Percentiles rank a stretch among this genome's conserved stretches.
These are phyloP conservation scores for Pyxicephalus adspersus DNA, from an alignment of 2,113 vertebrate genomes.

Conservation along the genomic window DNA sequence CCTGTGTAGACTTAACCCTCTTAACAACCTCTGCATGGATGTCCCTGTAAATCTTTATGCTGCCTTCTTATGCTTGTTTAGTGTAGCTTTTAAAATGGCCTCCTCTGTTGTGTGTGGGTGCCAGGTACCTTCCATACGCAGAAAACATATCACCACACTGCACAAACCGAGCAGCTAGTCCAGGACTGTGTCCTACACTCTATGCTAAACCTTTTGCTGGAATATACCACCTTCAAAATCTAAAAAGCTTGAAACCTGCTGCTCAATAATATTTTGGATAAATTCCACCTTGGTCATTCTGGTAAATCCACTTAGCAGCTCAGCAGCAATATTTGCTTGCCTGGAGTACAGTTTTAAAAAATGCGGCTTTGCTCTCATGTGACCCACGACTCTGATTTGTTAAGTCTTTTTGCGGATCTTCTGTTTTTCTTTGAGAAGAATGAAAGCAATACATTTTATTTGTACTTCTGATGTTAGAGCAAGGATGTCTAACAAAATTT, in stretches of 20 bases:
- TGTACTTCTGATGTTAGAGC: constrained; percentile 19
- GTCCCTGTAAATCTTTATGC: too few relatives aligned
- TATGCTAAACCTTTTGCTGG: constrained; percentile 35
- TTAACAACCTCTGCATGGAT: too few relatives aligned
- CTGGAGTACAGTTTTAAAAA: constrained; percentile 68
- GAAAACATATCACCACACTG: constrained; percentile 40
- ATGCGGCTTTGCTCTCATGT: constrained; percentile 64
- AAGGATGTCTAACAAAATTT: constrained; percentile 15
- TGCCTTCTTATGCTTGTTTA: too few relatives aligned
- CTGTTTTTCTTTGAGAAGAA: constrained; percentile 67
- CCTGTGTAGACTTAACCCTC: too few relatives aligned
- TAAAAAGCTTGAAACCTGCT: neutral
- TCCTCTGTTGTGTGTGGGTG: neutral
- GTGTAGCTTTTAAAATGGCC: neutral
- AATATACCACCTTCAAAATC: neutral
- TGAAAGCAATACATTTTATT: constrained; percentile 69
- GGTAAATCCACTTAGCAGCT: constrained; percentile 40
- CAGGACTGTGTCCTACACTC: neutral
- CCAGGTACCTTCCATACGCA: neutral
- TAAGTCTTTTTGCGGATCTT: constrained; percentile 60
- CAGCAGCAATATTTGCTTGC: constrained; percentile 68
- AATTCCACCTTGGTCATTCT: neutral
- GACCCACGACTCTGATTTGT: constrained; percentile 65
- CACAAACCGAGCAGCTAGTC: neutral
- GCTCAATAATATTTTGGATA: neutral